Conservation (phyloP, 1,140 invertebrate species). For the Trypoxylus dichotomus region DNA sequence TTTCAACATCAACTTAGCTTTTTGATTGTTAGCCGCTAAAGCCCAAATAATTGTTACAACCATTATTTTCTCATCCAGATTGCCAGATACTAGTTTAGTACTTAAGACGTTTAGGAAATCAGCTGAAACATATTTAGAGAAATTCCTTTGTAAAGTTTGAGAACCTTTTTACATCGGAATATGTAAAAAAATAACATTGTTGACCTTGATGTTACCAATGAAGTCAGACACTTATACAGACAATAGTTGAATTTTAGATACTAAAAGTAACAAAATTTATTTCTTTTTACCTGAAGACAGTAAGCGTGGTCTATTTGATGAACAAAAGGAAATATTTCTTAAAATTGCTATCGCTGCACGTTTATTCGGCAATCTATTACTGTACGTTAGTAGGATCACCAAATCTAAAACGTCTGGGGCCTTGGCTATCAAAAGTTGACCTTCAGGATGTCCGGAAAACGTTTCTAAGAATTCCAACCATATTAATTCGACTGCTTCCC, state of each 20-base stretch:
- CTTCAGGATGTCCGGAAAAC: conserved; percentile 54
- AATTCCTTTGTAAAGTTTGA: too few species aligned
- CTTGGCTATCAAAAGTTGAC: conserved; percentile 47
- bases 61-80: conserved; percentile 47
- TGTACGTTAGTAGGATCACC: conserved; percentile 42
- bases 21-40: conserved; percentile 54
- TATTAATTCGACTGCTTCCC: conserved; percentile 49
- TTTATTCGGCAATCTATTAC: conserved; percentile 41
- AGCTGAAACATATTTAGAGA: conserved; percentile 33
- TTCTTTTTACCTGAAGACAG: conserved; percentile 47
- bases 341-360: conserved; percentile 45
- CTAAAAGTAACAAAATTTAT: too few species aligned
- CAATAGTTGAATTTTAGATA: too few species aligned
- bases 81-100: conserved; percentile 45
- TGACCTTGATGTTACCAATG: too few species aligned
- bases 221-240: too few species aligned
- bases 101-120: conserved; percentile 50
- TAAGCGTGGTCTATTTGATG: conserved; percentile 49
- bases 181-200: too few species aligned
- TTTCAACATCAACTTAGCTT: conserved; percentile 54
- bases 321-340: conserved; percentile 52
- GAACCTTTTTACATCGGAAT: too few species aligned
- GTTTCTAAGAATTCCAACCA: conserved; percentile 57
- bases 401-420: conserved; percentile 45
- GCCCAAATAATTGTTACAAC: conserved; percentile 52